A percentile compares a stretch with the other conserved stretches of the same genome.
Conservation (phyloP, 2,888 invertebrate genomes). For the Siphlonurus alternatus region DNA sequence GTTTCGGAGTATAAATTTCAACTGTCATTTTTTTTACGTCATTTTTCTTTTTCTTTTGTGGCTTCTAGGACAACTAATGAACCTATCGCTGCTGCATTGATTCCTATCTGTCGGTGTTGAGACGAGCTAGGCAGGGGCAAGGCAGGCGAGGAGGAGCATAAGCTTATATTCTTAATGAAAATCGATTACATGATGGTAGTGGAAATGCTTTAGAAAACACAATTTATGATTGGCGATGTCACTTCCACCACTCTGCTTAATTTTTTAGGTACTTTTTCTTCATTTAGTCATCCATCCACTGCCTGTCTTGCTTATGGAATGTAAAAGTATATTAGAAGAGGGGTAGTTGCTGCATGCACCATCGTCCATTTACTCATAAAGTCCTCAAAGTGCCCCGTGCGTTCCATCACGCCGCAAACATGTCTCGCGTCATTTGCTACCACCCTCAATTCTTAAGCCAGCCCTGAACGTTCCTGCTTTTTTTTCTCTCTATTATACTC, state of each 20-base stretch:
- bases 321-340: neutral
- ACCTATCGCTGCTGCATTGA: no score
- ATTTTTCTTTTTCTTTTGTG: no score
- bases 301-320: no score
- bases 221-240: neutral
- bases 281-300: neutral
- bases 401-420: neutral
- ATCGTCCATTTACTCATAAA: neutral
- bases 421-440: neutral
- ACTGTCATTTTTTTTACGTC: no score
- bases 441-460: no score
- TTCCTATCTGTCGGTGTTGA: no score
- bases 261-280: slow-evolving; percentile 2
- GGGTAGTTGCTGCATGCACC: neutral
- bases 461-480: no score
- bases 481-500: neutral
- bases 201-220: neutral
- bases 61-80: no score
- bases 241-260: slow-evolving; percentile 1
- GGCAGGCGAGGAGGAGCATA: neutral
- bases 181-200: neutral
- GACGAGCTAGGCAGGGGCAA: no score
- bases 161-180: neutral
- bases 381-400: neutral
- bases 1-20: no score